Conservation (phyloP, 2,888 invertebrate genomes). For the Diachrysia chrysitis region DNA sequence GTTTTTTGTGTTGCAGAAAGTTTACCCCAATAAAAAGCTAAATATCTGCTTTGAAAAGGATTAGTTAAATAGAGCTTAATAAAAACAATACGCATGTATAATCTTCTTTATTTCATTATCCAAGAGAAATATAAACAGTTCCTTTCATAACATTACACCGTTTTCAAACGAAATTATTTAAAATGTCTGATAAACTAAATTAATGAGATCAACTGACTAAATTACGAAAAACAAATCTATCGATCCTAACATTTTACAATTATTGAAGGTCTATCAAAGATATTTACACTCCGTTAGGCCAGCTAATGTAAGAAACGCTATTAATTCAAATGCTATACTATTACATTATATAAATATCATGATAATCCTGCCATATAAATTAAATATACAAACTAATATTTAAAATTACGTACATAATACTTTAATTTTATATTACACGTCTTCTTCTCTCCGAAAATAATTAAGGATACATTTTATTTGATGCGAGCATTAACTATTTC, state of each 20-base stretch:
- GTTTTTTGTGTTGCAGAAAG: too few species aligned
- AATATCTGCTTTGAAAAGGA: too few species aligned
- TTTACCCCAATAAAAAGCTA: too few species aligned
- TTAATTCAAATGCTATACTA: conserved; percentile 53
- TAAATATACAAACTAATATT: conserved; percentile 38
- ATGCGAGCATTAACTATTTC: neutral
- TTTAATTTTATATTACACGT: neutral
- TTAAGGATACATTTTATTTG: conserved; percentile 12
- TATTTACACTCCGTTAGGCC: conserved; percentile 68
- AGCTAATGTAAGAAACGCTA: conserved; percentile 73
- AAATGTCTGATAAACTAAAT: conserved; percentile 25
- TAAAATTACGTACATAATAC: neutral
- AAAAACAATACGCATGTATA: conserved; percentile 53
- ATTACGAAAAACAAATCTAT: conserved; percentile 22
- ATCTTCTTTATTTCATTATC: conserved; percentile 76
- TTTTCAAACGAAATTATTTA: conserved; percentile 36
- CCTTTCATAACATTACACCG: conserved; percentile 57
- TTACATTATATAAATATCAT: conserved; percentile 45
- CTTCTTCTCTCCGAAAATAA: conserved; percentile 5
- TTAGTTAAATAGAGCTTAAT: conserved; percentile 9
- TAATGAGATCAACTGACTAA: conserved; percentile 27
- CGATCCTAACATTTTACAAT: conserved; percentile 36
- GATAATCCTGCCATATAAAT: conserved; percentile 35
- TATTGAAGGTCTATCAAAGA: conserved; percentile 56
- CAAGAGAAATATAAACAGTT: conserved; percentile 74